Conservation (phyloP, 2,113 vertebrate species). For the Alligator sinensis region DNA sequence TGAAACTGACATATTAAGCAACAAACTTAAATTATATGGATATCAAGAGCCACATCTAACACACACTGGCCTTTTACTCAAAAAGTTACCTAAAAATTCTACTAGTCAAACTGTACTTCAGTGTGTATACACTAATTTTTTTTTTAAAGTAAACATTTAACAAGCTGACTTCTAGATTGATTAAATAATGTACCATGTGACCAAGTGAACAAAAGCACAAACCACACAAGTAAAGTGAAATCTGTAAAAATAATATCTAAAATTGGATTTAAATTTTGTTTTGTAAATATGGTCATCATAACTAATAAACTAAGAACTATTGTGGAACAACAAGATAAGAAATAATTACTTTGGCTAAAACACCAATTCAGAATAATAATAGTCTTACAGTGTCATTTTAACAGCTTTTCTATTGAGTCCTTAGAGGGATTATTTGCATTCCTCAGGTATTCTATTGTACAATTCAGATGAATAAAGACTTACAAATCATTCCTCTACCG, state of each 20-base stretch:
- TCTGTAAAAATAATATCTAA: conserved; percentile 48
- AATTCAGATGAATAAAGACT: conserved; percentile 98
- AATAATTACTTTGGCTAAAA: conserved; percentile 87
- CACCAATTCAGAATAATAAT: conserved; percentile 93
- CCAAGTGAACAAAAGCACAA: conserved; percentile 3
- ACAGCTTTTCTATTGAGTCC: conserved; percentile 88
- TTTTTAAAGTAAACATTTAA: conserved; percentile 41
- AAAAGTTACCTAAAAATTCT: conserved; percentile 1
- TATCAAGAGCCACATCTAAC: conserved; percentile 17
- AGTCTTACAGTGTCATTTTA: conserved; percentile 90
- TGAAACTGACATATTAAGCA: conserved; percentile 19
- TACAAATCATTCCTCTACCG: conserved; percentile 97
- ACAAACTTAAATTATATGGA: conserved; percentile 9
- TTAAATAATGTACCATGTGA: conserved; percentile 26
- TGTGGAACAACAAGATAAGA: conserved; percentile 86
- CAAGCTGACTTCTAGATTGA: neutral
- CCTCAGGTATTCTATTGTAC: conserved; percentile 96
- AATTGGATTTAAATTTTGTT: conserved; percentile 60
- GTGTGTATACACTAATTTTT: neutral
- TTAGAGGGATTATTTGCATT: conserved; percentile 97
- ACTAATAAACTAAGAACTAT: conserved; percentile 78
- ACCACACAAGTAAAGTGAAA: conserved; percentile 49
- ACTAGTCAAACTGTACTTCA: neutral
- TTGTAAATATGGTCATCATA: conserved; percentile 74
- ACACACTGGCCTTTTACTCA: conserved; percentile 7